Percentiles rank a stretch among this genome's conserved stretches.
phyloP scores from a whole-genome alignment of 2,888 invertebrate genomes.

The Lymantria dispar region DNA sequence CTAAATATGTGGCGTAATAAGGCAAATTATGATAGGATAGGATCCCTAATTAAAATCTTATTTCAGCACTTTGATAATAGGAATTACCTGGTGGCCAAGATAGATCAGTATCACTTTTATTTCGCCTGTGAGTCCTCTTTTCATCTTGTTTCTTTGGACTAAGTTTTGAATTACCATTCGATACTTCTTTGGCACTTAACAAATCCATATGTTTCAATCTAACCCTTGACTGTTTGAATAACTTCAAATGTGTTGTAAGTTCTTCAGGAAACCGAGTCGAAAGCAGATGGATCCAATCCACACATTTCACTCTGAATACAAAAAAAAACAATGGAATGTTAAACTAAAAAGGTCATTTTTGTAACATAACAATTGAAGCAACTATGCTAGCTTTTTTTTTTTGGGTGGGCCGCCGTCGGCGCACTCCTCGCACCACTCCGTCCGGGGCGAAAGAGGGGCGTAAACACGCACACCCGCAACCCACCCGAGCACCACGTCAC shows the following conservation, averaged over 20 bases:
- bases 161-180: conserved; percentile 59
- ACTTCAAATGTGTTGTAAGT: conserved; percentile 92
- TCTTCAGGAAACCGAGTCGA: conserved; percentile 95
- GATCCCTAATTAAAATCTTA: too few relatives aligned
- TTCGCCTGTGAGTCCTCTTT: conserved; percentile 84
- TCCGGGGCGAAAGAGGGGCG: too few relatives aligned
- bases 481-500: too few relatives aligned
- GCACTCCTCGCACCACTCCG: too few relatives aligned
- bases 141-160: conserved; percentile 73
- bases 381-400: too few relatives aligned
- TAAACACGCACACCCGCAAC: too few relatives aligned
- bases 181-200: conserved; percentile 68
- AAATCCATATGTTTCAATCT: conserved; percentile 70
- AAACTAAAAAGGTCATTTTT: background rate
- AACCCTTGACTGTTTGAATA: conserved; percentile 90
- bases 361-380: background rate
- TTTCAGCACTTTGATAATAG: background rate
- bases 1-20: too few relatives aligned
- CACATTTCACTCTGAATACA: conserved; percentile 85
- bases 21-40: too few relatives aligned
- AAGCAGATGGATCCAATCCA: conserved; percentile 95
- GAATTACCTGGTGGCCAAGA: conserved; percentile 83
- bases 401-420: too few relatives aligned
- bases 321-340: background rate
- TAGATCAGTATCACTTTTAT: conserved; percentile 88